Percentiles rank a stretch among this genome's conserved stretches.
Conservation (phyloP, 1,140 invertebrate species). For the Globodera ellingtonae region DNA sequence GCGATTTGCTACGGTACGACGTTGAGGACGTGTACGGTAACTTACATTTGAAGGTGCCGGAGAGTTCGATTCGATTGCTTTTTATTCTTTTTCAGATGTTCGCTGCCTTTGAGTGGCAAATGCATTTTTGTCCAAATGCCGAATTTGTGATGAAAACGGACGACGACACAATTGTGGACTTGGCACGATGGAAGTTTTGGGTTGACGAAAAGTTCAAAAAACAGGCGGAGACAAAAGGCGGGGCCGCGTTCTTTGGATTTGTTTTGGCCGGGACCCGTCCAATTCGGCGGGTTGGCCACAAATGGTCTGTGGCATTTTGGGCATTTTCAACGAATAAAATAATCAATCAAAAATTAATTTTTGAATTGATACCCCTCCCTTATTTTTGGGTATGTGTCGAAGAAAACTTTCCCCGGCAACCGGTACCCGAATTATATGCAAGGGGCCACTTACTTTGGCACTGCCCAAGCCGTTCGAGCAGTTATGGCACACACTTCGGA, state of each 20-base stretch:
- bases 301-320: background rate
- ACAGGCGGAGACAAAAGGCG: background rate
- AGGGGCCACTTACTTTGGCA: conserved; percentile 26
- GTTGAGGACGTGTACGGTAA: background rate
- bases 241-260: conserved; percentile 15
- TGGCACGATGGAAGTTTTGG: conserved; percentile 21
- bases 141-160: conserved; percentile 29
- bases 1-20: background rate
- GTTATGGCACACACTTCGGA: conserved; percentile 18
- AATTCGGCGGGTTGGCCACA: background rate
- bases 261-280: background rate
- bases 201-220: conserved; percentile 3
- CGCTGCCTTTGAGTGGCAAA: conserved; percentile 11
- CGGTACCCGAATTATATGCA: conserved; percentile 8
- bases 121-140: conserved; percentile 16
- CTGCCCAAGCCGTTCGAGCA: conserved; percentile 12
- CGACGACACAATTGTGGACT: conserved; percentile 28
- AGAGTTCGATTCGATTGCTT: no score
- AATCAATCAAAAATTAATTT: no score
- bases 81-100: conserved; percentile 1
- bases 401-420: background rate
- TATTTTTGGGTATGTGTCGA: conserved; percentile 2
- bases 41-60: background rate
- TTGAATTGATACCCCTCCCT: no score
- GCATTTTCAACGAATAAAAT: background rate